These are phyloP conservation scores for Acipenser oxyrinchus DNA, from an alignment of 2,797 vertebrate species.

Conservation along the genomic window DNA sequence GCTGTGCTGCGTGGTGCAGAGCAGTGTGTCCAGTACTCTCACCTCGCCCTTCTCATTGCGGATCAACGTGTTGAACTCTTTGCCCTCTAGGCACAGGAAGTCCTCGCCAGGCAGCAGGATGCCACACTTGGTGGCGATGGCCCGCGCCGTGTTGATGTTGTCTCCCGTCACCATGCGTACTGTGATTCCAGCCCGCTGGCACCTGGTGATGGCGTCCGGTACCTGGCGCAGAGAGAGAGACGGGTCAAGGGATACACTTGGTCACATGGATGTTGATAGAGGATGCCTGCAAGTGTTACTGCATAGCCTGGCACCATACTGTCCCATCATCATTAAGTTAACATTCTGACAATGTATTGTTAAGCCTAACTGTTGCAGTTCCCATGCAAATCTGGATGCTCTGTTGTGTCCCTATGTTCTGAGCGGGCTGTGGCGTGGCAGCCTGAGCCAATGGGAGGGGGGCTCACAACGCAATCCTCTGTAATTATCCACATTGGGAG, in stretches of 20 bases:
- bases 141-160: slow-evolving; percentile 94
- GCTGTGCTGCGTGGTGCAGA: neutral
- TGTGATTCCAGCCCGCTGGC: slow-evolving; percentile 73
- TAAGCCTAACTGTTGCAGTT: no score
- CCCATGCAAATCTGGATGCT: no score
- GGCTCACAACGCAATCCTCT: slow-evolving; percentile 17
- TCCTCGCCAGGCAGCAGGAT: slow-evolving; percentile 84
- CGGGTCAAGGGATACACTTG: no score
- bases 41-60: slow-evolving; percentile 95
- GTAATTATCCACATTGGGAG: slow-evolving; percentile 34
- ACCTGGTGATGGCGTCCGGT: neutral
- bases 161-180: slow-evolving; percentile 97
- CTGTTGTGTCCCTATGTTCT: no score
- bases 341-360: no score
- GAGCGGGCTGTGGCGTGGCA: slow-evolving; percentile 1
- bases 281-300: no score
- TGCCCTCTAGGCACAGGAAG: slow-evolving; percentile 89
- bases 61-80: slow-evolving; percentile 91
- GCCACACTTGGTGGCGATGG: slow-evolving; percentile 92
- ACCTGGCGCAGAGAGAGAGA: neutral
- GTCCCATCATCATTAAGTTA: no score
- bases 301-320: no score
- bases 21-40: slow-evolving; percentile 16
- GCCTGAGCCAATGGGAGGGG: slow-evolving; percentile 17
- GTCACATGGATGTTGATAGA: no score